Percentiles rank a stretch among this genome's conserved stretches.
Evolutionary conservation across 2,888 invertebrate species (phyloP).

Genomic region (Campoletis raptor): DNA sequence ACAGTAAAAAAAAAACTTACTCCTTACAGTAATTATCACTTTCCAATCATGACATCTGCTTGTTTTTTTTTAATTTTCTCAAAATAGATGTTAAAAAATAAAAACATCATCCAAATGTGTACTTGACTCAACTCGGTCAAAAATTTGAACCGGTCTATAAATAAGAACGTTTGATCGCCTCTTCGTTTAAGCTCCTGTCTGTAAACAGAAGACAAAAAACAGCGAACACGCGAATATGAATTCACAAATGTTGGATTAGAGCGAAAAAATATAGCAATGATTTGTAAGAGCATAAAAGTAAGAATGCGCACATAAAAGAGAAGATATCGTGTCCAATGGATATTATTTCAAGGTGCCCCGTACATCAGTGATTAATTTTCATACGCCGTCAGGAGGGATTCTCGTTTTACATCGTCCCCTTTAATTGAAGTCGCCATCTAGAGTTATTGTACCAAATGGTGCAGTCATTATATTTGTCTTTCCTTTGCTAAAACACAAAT

Average conservation of each 20-base stretch:
- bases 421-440: conserved; percentile 37
- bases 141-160: neutral
- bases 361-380: conserved; percentile 60
- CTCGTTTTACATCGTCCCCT: conserved; percentile 11
- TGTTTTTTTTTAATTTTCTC: neutral
- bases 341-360: conserved; percentile 40
- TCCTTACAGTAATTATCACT: neutral
- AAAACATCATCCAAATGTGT: neutral
- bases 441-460: neutral
- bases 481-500: neutral
- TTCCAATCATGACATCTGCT: neutral
- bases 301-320: conserved; percentile 27
- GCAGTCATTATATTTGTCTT: conserved; percentile 39
- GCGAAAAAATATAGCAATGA: conserved; percentile 32
- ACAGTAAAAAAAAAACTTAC: too few species aligned
- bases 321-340: conserved; percentile 54
- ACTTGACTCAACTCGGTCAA: neutral
- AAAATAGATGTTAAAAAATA: neutral
- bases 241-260: conserved; percentile 44
- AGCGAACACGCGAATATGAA: conserved; percentile 41
- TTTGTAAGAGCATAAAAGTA: conserved; percentile 8
- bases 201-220: conserved; percentile 26
- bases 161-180: conserved; percentile 11
- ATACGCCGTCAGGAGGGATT: neutral
- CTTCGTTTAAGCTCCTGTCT: neutral